Evolutionary conservation across 2,113 vertebrate species (phyloP).

Genomic region (Felis catus): F.catus_Fca126_mat1.0 CM031415.1:64642001-64642500

Average conservation of each 20-base stretch:
- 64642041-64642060: background rate
- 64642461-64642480: background rate
- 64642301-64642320: background rate
- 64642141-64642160: background rate
- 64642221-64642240: background rate
- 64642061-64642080: background rate
- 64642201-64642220: background rate
- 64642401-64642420: background rate
- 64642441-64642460: background rate
- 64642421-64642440: background rate
- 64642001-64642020: background rate
- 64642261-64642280: background rate
- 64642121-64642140: background rate
- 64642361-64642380: background rate
- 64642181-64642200: background rate
- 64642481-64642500: constrained; percentile 7
- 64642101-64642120: background rate
- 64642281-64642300: background rate
- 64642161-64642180: background rate
- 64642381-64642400: background rate
- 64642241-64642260: background rate
- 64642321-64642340: background rate
- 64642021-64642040: background rate
- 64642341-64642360: background rate
- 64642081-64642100: background rate